These are phyloP conservation scores for Colletes latitarsis DNA, from an alignment of 1,140 invertebrate species.

Conservation along the genomic window DNA sequence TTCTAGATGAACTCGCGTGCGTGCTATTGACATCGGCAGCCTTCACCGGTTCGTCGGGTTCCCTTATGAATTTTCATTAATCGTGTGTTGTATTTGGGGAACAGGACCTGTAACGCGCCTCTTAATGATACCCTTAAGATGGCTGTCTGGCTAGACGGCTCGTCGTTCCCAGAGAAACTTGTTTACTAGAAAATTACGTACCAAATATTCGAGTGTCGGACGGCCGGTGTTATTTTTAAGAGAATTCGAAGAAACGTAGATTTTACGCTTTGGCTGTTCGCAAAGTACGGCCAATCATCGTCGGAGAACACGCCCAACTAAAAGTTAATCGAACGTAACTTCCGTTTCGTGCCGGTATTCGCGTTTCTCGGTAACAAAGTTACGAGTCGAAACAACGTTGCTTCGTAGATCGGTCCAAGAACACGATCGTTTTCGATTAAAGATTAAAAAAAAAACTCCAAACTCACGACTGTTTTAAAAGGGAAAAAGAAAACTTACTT, in stretches of 20 bases:
- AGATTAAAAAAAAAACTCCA: too few species aligned
- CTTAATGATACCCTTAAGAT: background rate
- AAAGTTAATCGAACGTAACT: conserved; percentile 69
- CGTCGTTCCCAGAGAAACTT: background rate
- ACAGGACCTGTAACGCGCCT: background rate
- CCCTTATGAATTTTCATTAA: conserved; percentile 50
- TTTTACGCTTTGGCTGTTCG: conserved; percentile 25
- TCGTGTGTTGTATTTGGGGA: background rate
- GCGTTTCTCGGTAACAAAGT: background rate
- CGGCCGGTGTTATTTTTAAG: background rate
- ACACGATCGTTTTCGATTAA: background rate
- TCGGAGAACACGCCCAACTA: conserved; percentile 60
- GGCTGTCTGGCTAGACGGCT: background rate
- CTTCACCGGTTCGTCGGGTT: conserved; percentile 10
- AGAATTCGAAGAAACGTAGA: background rate
- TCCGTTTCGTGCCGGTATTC: conserved; percentile 37
- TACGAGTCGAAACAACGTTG: too few species aligned
- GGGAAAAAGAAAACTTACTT: too few species aligned
- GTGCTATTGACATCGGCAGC: conserved; percentile 32
- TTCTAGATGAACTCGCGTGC: conserved; percentile 42
- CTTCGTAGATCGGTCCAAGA: background rate
- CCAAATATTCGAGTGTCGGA: background rate
- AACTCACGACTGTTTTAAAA: too few species aligned
- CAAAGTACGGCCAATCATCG: conserved; percentile 59
- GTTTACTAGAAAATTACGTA: background rate